Conservation (phyloP, 2,113 vertebrate genomes). For the cat (Felis catus) region F.catus_Fca126_mat1.0 CM031426.1:25012501-25013000, state of each 20-base stretch:
- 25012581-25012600: slow-evolving; percentile 12
- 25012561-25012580: slow-evolving; percentile 22
- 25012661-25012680: slow-evolving; percentile 32
- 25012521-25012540: not conserved
- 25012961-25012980: slow-evolving; percentile 38
- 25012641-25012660: not conserved
- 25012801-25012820: too few species aligned
- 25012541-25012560: slow-evolving; percentile 27
- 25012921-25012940: too few species aligned
- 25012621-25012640: not conserved
- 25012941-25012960: slow-evolving; percentile 13
- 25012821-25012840: too few species aligned
- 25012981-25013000: slow-evolving; percentile 41
- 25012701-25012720: slow-evolving; percentile 38
- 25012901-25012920: too few species aligned
- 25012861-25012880: too few species aligned
- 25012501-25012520: not conserved
- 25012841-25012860: too few species aligned
- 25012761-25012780: too few species aligned
- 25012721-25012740: not conserved
- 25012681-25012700: slow-evolving; percentile 18
- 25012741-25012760: too few species aligned
- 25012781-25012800: too few species aligned
- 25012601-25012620: slow-evolving; percentile 39
- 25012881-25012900: too few species aligned